Conservation (phyloP, 2,888 invertebrate species). For the Philopedon plagiatum region DNA sequence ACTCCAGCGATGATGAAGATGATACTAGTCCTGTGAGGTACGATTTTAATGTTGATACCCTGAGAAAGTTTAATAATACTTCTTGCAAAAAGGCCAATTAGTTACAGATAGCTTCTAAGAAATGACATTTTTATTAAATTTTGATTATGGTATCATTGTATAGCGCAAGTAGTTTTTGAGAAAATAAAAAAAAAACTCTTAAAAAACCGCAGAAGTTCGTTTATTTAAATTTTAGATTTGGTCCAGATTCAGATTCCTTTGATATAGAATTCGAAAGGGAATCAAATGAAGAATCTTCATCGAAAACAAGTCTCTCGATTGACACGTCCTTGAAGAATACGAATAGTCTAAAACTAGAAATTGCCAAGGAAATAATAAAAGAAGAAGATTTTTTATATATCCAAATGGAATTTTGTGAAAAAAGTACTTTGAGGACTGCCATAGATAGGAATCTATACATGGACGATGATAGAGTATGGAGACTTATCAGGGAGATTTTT, state of each 20-base stretch:
- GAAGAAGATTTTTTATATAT: slow-evolving; percentile 80
- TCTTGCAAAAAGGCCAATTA: too few relatives aligned
- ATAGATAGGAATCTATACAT: slow-evolving; percentile 87
- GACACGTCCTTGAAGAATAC: slow-evolving; percentile 32
- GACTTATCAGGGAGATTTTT: slow-evolving; percentile 94
- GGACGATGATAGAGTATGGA: slow-evolving; percentile 88
- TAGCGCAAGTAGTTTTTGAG: too few relatives aligned
- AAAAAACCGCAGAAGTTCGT: too few relatives aligned
- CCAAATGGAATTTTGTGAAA: slow-evolving; percentile 99
- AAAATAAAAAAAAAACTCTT: slow-evolving; percentile 28
- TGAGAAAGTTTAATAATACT: too few relatives aligned
- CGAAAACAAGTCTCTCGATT: slow-evolving; percentile 37
- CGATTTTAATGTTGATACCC: not conserved
- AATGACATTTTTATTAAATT: too few relatives aligned
- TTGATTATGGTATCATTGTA: too few relatives aligned
- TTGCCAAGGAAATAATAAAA: slow-evolving; percentile 47
- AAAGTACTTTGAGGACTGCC: slow-evolving; percentile 89
- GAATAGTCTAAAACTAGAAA: slow-evolving; percentile 30
- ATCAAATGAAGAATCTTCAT: slow-evolving; percentile 47
- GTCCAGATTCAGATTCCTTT: slow-evolving; percentile 72
- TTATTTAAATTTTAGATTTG: slow-evolving; percentile 52
- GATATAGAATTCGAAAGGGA: slow-evolving; percentile 76
- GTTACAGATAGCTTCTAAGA: too few relatives aligned
- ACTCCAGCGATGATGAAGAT: slow-evolving; percentile 70
- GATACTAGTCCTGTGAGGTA: slow-evolving; percentile 43